Percentiles rank a stretch among this genome's conserved stretches.
phyloP scores from a whole-genome alignment of 1,140 invertebrate species.

The Lanistes nyassanus region DNA sequence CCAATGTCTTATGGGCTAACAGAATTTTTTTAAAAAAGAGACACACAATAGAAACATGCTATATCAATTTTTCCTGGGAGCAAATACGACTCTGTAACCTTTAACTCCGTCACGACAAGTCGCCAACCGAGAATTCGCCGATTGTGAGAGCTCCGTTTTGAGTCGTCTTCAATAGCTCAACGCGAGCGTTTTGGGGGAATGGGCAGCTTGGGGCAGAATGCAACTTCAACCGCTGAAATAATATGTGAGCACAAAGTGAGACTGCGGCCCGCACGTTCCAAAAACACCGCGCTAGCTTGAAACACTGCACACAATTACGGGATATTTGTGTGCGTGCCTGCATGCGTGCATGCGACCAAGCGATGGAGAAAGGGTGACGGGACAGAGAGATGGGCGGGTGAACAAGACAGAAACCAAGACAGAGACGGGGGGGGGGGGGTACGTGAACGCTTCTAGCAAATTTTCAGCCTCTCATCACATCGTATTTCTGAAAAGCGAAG shows the following conservation, averaged over 20 bases:
- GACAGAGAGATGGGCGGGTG: constrained; percentile 18
- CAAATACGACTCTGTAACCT: too few relatives aligned
- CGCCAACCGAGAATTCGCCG: too few relatives aligned
- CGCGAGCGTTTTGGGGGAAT: neutral
- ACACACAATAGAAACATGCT: too few relatives aligned
- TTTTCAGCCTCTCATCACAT: too few relatives aligned
- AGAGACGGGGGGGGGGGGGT: constrained; percentile 24
- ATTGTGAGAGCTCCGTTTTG: too few relatives aligned
- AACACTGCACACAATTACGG: neutral
- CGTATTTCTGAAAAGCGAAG: too few relatives aligned
- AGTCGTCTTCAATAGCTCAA: too few relatives aligned
- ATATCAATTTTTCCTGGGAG: too few relatives aligned
- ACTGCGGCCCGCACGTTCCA: neutral
- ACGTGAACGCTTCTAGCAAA: too few relatives aligned
- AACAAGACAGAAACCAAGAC: constrained; percentile 17
- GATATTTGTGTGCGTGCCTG: neutral
- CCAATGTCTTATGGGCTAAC: too few relatives aligned
- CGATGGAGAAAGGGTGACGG: constrained; percentile 17
- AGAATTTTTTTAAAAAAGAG: too few relatives aligned
- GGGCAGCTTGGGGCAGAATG: neutral
- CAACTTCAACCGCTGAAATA: neutral
- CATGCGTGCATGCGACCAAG: constrained; percentile 4
- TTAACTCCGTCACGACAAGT: too few relatives aligned
- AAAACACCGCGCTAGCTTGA: neutral
- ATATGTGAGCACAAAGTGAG: neutral